A percentile compares a stretch with the other conserved stretches of the same genome.
Evolutionary conservation across 2,113 vertebrate species (phyloP).

Genomic region (Hippopotamus amphibius): DNA sequence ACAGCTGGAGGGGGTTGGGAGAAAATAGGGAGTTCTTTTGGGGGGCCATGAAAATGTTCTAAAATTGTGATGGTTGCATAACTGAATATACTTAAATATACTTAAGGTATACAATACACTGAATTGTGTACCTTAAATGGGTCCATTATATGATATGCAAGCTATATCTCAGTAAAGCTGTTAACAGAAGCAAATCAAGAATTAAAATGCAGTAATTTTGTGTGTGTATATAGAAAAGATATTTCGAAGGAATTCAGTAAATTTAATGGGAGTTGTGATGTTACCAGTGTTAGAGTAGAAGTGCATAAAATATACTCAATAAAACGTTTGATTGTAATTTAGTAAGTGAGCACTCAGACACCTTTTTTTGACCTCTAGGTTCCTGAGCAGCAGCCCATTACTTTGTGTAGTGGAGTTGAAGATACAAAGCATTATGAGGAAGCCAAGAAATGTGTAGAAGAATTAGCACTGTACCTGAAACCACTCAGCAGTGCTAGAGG

Average conservation of each 20-base stretch:
- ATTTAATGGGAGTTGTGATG: slow-evolving; percentile 33
- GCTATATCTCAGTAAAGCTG: background rate
- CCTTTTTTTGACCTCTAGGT: slow-evolving; percentile 87
- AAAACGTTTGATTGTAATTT: background rate
- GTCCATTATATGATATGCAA: background rate
- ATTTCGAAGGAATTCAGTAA: slow-evolving; percentile 26
- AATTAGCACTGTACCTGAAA: slow-evolving; percentile 98
- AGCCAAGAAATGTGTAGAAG: slow-evolving; percentile 98
- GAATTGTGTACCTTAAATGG: background rate
- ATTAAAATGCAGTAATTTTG: background rate
- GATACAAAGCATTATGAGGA: slow-evolving; percentile 99
- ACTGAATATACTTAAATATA: background rate
- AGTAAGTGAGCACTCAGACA: slow-evolving; percentile 9
- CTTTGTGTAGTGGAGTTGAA: slow-evolving; percentile 95
- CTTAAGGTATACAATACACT: background rate
- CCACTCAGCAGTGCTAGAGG: slow-evolving; percentile 98
- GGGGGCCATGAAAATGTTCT: background rate
- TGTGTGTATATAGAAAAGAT: background rate
- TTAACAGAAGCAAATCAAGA: background rate
- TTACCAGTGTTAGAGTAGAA: background rate
- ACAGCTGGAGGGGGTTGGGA: background rate
- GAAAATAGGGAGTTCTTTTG: background rate
- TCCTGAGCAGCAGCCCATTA: slow-evolving; percentile 96
- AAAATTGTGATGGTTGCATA: slow-evolving; percentile 28
- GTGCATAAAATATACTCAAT: background rate